These are phyloP conservation scores for Zaprionus tsacasi DNA, from an alignment of 1,140 invertebrate species.

Conservation along the genomic window DNA sequence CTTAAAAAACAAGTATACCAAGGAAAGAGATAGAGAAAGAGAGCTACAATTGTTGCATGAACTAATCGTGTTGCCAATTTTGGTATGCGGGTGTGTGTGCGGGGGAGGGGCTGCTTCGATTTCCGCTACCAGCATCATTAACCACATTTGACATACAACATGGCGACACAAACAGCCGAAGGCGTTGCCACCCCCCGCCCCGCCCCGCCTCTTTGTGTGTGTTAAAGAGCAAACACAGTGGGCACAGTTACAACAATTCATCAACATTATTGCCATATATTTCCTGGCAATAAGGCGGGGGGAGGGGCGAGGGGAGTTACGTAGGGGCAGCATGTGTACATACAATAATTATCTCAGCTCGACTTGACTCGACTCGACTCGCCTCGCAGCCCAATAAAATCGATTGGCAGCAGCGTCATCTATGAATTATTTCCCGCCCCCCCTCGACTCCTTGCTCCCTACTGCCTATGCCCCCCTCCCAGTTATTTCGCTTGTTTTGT, in stretches of 20 bases:
- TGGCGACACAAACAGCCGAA: conserved; percentile 20
- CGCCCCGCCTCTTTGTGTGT: background rate
- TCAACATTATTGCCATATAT: conserved; percentile 44
- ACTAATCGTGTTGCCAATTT: conserved; percentile 39
- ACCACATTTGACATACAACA: conserved; percentile 54
- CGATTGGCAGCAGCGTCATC: conserved; percentile 40
- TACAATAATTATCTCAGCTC: conserved; percentile 56
- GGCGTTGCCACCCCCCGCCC: background rate
- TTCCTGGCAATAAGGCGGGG: background rate
- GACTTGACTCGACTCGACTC: conserved; percentile 3
- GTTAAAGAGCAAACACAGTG: conserved; percentile 27
- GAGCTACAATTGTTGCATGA: conserved; percentile 28
- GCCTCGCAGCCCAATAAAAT: conserved; percentile 31
- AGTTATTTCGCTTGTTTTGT: conserved; percentile 3
- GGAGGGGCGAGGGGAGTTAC: background rate
- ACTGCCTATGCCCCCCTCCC: background rate
- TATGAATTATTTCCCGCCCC: background rate
- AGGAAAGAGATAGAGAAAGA: conserved; percentile 16
- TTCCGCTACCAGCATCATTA: conserved; percentile 65
- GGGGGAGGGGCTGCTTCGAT: conserved; percentile 33
- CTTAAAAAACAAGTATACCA: conserved; percentile 40
- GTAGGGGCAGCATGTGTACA: conserved; percentile 56
- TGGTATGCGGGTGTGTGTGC: conserved; percentile 5
- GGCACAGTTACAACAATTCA: conserved; percentile 60
- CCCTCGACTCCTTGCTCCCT: background rate